phyloP scores from a whole-genome alignment of 2,113 vertebrate genomes.

The Centropristis striata region DNA sequence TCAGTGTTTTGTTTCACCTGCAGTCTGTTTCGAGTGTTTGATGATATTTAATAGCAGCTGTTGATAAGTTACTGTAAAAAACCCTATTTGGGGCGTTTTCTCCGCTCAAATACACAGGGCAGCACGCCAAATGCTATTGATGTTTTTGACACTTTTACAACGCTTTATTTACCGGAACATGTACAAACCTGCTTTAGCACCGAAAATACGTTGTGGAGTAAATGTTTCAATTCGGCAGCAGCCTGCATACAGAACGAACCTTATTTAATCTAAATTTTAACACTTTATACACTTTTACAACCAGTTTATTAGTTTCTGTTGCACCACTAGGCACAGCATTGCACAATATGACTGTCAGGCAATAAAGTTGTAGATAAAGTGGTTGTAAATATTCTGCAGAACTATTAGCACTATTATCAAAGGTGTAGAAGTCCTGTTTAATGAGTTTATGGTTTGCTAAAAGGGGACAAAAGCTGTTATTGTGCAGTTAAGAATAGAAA shows the following conservation, averaged over 20 bases:
- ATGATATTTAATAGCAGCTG: neutral
- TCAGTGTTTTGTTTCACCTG: neutral
- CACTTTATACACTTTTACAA: too few species aligned
- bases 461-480: neutral
- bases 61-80: neutral
- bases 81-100: neutral
- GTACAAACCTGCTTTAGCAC: neutral
- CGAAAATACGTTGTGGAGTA: neutral
- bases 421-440: neutral
- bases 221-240: neutral
- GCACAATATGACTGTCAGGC: too few species aligned
- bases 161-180: neutral
- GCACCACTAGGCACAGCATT: neutral
- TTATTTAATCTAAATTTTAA: neutral
- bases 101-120: neutral
- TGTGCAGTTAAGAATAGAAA: neutral
- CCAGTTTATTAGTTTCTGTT: neutral
- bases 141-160: neutral
- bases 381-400: too few species aligned
- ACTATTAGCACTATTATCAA: neutral
- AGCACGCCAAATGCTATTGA: neutral
- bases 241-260: accelerated
- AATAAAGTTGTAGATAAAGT: neutral
- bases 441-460: neutral
- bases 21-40: neutral